Evolutionary conservation across 2,888 invertebrate genomes (phyloP).

Genomic region (Plebejus melissa): DNA sequence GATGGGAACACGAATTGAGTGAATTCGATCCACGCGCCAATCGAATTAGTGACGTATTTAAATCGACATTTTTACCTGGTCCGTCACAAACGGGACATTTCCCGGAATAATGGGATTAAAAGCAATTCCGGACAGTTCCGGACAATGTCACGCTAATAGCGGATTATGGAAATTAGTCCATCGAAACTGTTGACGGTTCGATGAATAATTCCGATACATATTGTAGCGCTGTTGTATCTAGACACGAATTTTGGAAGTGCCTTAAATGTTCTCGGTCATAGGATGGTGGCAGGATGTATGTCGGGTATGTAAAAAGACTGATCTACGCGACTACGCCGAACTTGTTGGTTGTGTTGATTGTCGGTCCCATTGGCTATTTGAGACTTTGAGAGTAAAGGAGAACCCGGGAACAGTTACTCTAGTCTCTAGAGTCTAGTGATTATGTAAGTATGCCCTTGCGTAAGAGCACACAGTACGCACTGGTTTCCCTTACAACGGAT

Average conservation of each 20-base stretch:
- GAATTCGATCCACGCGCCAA: background rate
- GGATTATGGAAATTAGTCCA: conserved; percentile 26
- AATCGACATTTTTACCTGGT: conserved; percentile 6
- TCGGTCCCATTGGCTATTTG: too few species aligned
- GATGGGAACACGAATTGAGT: background rate
- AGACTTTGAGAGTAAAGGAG: too few species aligned
- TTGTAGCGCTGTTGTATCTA: background rate
- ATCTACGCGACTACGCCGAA: too few species aligned
- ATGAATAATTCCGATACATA: conserved; percentile 22
- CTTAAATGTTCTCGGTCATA: too few species aligned
- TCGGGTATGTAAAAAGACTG: too few species aligned
- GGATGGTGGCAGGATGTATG: too few species aligned
- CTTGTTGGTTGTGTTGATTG: too few species aligned
- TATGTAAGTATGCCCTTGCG: too few species aligned
- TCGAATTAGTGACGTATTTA: conserved; percentile 2
- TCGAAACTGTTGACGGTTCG: conserved; percentile 20
- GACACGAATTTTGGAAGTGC: background rate
- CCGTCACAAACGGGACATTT: background rate
- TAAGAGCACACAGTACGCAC: too few species aligned
- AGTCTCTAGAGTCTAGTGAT: too few species aligned
- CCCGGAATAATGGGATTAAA: conserved; percentile 21
- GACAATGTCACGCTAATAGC: background rate
- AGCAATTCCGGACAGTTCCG: background rate
- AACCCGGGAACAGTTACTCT: too few species aligned
- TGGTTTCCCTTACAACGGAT: too few species aligned